These are phyloP conservation scores for Drosophila arizonae DNA, from an alignment of 1,140 invertebrate species.

Conservation along the genomic window DNA sequence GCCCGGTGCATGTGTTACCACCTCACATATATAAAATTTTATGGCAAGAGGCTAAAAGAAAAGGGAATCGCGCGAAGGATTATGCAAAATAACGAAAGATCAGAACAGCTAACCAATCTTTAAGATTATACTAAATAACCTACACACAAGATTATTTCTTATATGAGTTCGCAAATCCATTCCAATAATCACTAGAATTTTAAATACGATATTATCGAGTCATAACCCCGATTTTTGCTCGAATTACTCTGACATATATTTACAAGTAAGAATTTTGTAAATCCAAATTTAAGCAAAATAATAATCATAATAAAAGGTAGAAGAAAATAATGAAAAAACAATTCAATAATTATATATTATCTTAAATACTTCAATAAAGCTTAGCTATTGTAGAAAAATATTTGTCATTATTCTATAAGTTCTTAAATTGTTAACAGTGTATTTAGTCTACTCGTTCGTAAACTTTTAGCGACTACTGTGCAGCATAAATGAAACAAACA, in stretches of 20 bases:
- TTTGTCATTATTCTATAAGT: neutral
- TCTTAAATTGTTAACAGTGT: too few relatives aligned
- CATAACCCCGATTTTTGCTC: too few relatives aligned
- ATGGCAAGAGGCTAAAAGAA: constrained; percentile 7
- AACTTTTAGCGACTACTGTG: constrained; percentile 29
- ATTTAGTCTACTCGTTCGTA: constrained; percentile 11
- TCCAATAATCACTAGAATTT: too few relatives aligned
- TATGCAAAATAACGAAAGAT: constrained; percentile 43
- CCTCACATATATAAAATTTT: constrained; percentile 10
- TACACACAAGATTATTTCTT: neutral
- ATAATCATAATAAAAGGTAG: too few relatives aligned
- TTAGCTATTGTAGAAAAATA: too few relatives aligned
- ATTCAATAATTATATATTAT: too few relatives aligned
- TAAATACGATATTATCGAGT: too few relatives aligned
- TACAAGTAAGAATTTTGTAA: too few relatives aligned
- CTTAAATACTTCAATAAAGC: too few relatives aligned
- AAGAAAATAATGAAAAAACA: too few relatives aligned
- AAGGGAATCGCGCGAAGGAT: constrained; percentile 32
- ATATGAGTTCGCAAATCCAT: neutral
- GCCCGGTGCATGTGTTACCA: constrained; percentile 16
- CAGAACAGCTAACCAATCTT: constrained; percentile 5
- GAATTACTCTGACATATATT: neutral
- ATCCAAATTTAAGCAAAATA: too few relatives aligned
- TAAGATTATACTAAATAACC: neutral
- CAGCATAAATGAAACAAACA: constrained; percentile 42